Evolutionary conservation across 1,140 invertebrate species (phyloP).

Genomic region (Sipha flava): DNA sequence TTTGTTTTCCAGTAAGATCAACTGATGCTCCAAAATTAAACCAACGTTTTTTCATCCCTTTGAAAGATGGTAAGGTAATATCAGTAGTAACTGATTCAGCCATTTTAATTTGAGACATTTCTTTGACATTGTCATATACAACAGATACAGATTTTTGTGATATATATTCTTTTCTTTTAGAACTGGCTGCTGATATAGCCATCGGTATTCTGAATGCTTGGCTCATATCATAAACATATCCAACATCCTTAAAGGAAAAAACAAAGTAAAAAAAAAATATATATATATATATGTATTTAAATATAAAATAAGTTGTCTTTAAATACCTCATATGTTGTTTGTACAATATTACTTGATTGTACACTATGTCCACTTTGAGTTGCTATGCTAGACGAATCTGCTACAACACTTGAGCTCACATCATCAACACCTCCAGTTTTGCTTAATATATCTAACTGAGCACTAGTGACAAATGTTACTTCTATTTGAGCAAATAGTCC

Average conservation of each 20-base stretch:
- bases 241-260: slow-evolving; percentile 18
- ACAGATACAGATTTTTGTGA: slow-evolving; percentile 11
- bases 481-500: slow-evolving; percentile 74
- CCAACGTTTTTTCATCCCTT: slow-evolving; percentile 25
- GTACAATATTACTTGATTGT: slow-evolving; percentile 37
- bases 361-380: slow-evolving; percentile 54
- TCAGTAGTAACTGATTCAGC: not conserved
- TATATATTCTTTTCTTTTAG: slow-evolving; percentile 5
- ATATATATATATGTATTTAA: not conserved
- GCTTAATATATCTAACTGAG: slow-evolving; percentile 57
- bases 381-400: slow-evolving; percentile 67
- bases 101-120: slow-evolving; percentile 32
- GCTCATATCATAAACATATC: slow-evolving; percentile 18
- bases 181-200: not conserved
- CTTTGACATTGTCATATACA: slow-evolving; percentile 27
- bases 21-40: slow-evolving; percentile 22
- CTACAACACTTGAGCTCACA: slow-evolving; percentile 63
- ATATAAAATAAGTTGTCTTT: not conserved
- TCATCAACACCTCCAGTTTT: slow-evolving; percentile 67
- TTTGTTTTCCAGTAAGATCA: slow-evolving; percentile 6
- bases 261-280: not conserved
- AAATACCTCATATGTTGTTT: slow-evolving; percentile 37
- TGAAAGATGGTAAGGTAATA: slow-evolving; percentile 19
- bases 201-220: slow-evolving; percentile 19
- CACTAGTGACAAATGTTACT: slow-evolving; percentile 77